A percentile compares a stretch with the other conserved stretches of the same genome.
Evolutionary conservation across 2,113 vertebrate species (phyloP).

Genomic region (Nothocercus nigrocapillus): DNA sequence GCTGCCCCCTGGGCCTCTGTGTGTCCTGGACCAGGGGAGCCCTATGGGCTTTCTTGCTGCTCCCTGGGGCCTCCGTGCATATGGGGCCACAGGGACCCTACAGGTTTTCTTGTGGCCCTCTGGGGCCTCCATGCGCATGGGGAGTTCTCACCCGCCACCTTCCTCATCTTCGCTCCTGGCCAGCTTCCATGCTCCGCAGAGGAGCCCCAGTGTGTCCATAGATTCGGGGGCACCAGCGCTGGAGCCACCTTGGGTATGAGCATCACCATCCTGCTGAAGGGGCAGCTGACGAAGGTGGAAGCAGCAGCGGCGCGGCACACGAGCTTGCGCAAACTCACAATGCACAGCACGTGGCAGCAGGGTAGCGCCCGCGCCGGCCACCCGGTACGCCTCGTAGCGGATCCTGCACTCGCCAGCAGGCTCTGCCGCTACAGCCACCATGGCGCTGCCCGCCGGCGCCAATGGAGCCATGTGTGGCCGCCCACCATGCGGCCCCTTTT

Average conservation of each 20-base stretch:
- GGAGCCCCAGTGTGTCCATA: not conserved
- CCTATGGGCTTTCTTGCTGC: too few species aligned
- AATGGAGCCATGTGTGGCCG: rapidly evolving
- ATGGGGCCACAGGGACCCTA: too few species aligned
- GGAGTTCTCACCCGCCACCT: too few species aligned
- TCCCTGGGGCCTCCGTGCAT: too few species aligned
- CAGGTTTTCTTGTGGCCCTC: too few species aligned
- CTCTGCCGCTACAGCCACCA: not conserved
- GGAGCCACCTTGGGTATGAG: slow-evolving; percentile 19
- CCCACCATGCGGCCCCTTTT: not conserved
- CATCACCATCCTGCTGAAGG: slow-evolving; percentile 59
- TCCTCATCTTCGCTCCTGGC: not conserved
- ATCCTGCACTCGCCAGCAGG: slow-evolving; percentile 47
- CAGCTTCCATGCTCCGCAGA: rapidly evolving
- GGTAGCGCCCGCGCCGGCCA: not conserved
- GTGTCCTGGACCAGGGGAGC: too few species aligned
- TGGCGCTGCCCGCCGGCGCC: not conserved
- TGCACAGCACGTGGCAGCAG: slow-evolving; percentile 65
- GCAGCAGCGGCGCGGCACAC: not conserved
- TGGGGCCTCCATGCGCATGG: too few species aligned
- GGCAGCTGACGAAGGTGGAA: slow-evolving; percentile 54
- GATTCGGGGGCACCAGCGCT: rapidly evolving
- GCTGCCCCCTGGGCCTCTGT: too few species aligned
- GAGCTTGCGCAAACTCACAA: slow-evolving; percentile 52
- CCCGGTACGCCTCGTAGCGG: slow-evolving; percentile 60